Conservation (phyloP, 2,888 invertebrate species). For the Ectobius pallidus region DNA sequence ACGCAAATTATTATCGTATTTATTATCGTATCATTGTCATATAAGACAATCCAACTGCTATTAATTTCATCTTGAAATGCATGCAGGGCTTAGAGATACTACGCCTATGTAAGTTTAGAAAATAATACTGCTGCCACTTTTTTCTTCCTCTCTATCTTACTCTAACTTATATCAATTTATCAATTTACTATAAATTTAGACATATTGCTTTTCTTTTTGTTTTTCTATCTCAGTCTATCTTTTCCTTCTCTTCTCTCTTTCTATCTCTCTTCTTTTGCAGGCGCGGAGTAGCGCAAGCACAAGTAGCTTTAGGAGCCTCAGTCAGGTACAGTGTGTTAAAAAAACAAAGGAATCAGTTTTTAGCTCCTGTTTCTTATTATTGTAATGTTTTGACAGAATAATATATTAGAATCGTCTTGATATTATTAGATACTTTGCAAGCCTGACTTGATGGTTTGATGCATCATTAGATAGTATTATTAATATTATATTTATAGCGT, state of each 20-base stretch:
- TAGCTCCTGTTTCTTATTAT: not conserved
- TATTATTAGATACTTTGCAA: not conserved
- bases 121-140: no score
- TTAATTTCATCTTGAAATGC: no score
- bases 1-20: no score
- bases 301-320: conserved; percentile 89
- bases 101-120: no score
- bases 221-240: conserved; percentile 33
- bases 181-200: no score
- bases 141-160: no score
- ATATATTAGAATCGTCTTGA: not conserved
- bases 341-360: not conserved
- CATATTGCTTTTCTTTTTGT: conserved; percentile 31
- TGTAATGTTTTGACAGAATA: not conserved
- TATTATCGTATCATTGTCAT: no score
- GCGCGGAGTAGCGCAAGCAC: conserved; percentile 82
- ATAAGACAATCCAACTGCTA: no score
- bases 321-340: conserved; percentile 68
- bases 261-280: conserved; percentile 66
- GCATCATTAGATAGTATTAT: not conserved
- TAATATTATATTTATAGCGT: no score
- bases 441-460: not conserved
- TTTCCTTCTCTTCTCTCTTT: conserved; percentile 34
- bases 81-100: no score
- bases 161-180: no score